Base-by-base conservation (phyloP, 2,797 vertebrate genomes). In the Trachops cirrhosus region DNA sequence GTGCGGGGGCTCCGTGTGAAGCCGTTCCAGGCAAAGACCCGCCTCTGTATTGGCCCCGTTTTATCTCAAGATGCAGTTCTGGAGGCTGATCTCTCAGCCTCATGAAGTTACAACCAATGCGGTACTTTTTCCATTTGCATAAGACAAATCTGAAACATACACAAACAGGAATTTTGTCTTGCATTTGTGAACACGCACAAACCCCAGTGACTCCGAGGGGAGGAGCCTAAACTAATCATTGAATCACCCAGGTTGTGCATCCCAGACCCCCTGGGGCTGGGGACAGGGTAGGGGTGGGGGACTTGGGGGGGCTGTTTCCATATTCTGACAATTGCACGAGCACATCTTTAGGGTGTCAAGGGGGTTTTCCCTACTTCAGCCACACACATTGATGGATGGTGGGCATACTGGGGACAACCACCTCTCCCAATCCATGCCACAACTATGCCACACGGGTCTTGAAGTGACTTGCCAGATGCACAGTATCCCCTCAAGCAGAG, bases 21-120 rank as follows among this genome's bases (percentile, higher is more conserved):
- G 98, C 97, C 68, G 86, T 92, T 98, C 98, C 98, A 98, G 97
- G 97, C 97, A 98, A 98, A 97, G 98, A 97, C 97, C 98, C 74
- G 97, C 96, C 93, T 92, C 21, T 48, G 96, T 96, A 98, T 98
- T 92, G 96, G 97, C 86, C 96, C 94, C 29, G 0, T 98, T 98
- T 98, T 96, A 98, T 98, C 98, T 97, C 96, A 95, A 93, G 96
- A 97, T 97, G 98, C 0, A 94, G 98, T 98, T 98, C 96, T 96
- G 89, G 96, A 93, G 97, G 91, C 97, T 96, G 95, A 98, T 97
- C 97, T 86, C 88, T 95, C 86, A 92, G 97, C 97, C 97, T 98
- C 96, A 97, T n/a, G 96, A 98, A 98, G 98, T 98, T 98, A 97
- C 97, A 98, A 94, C 97, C 98, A 98, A 96, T 86, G 89, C 88